Evolutionary conservation across 2,888 invertebrate species (phyloP).

Genomic region (Leptura quadrifasciata): DNA sequence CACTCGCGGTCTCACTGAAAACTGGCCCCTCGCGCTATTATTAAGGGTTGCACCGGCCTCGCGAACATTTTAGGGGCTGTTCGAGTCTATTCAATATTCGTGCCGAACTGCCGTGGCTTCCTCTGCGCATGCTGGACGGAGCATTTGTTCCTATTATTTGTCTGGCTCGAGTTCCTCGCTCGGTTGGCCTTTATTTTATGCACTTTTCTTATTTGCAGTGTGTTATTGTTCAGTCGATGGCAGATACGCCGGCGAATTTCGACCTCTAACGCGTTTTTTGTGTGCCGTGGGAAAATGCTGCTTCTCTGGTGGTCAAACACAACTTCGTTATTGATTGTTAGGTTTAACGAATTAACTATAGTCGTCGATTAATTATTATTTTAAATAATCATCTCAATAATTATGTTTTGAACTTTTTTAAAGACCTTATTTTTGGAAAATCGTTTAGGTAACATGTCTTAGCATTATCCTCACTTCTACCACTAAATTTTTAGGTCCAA

Average conservation of each 20-base stretch:
- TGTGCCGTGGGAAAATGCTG: neutral
- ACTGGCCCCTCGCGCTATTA: slow-evolving; percentile 39
- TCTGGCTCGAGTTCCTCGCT: slow-evolving; percentile 23
- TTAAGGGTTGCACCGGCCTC: slow-evolving; percentile 41
- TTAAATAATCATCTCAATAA: no score
- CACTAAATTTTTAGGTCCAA: no score
- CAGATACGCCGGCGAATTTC: neutral
- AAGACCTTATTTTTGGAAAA: no score
- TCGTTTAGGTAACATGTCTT: no score
- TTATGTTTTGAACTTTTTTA: no score
- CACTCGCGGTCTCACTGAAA: slow-evolving; percentile 41
- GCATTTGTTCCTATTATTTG: slow-evolving; percentile 44
- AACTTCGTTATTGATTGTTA: neutral
- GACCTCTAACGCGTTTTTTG: slow-evolving; percentile 10
- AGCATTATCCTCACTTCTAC: no score
- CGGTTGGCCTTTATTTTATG: slow-evolving; percentile 28
- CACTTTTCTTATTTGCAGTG: slow-evolving; percentile 24
- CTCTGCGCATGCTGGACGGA: slow-evolving; percentile 50
- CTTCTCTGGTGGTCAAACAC: neutral
- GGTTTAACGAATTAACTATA: neutral
- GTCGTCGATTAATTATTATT: no score
- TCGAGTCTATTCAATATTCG: slow-evolving; percentile 54
- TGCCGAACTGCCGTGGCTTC: slow-evolving; percentile 34
- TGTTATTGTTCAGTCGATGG: slow-evolving; percentile 22
- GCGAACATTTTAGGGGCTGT: slow-evolving; percentile 50